A percentile compares a stretch with the other conserved stretches of the same genome.
Evolutionary conservation across 37 sponge, comb jelly and placozoan species (phyloP).

Genomic region (Ianthella basta): DNA sequence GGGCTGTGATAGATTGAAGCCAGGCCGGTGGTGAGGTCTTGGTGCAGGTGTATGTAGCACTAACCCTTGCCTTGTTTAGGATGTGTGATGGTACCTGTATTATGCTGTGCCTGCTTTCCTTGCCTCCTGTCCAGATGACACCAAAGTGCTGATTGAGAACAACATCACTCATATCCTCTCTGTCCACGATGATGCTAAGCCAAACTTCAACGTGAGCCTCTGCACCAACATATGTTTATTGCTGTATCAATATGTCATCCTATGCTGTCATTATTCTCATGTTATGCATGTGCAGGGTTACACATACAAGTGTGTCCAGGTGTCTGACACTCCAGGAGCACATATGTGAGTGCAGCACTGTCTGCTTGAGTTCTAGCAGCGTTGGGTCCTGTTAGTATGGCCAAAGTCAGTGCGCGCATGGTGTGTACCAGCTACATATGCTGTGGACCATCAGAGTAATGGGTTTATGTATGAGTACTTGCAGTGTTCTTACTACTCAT

Average conservation of each 20-base stretch:
- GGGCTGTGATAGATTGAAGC: too few species aligned
- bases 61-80: conserved; percentile 28
- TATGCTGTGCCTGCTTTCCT: neutral
- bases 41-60: neutral
- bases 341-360: conserved; percentile 52
- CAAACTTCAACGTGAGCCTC: conserved; percentile 40
- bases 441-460: too few species aligned
- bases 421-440: too few species aligned
- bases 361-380: too few species aligned
- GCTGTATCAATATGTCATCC: neutral
- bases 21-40: too few species aligned
- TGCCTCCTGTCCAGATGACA: neutral
- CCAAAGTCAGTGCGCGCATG: too few species aligned
- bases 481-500: too few species aligned
- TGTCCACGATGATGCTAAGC: conserved; percentile 68
- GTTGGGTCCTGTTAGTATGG: too few species aligned
- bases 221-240: neutral
- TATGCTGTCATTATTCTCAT: neutral
- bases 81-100: neutral
- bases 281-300: conserved; percentile 55
- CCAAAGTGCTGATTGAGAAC: conserved; percentile 48
- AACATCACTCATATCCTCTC: conserved; percentile 79
- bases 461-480: neutral
- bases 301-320: conserved; percentile 63
- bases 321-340: conserved; percentile 59